phyloP scores from a whole-genome alignment of 2,888 invertebrate species.

The Diadromus collaris region DNA sequence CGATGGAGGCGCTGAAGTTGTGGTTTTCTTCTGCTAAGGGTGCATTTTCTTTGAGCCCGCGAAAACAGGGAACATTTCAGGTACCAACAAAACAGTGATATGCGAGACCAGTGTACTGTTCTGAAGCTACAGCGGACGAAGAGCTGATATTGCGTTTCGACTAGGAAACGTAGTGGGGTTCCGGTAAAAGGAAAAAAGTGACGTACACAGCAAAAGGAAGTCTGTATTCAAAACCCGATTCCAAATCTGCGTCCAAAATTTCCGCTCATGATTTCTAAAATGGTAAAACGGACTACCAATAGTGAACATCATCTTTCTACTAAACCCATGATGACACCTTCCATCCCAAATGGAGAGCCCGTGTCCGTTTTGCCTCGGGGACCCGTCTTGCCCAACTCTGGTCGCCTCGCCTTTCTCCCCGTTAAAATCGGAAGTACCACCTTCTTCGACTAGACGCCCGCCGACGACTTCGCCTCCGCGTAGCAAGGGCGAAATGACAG shows the following conservation, averaged over 20 bases:
- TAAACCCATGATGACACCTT: no score
- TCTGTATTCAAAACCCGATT: no score
- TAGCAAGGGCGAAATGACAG: not conserved
- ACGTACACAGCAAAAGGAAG: no score
- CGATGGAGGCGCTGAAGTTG: not conserved
- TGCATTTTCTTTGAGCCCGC: not conserved
- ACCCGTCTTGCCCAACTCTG: no score
- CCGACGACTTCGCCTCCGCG: not conserved
- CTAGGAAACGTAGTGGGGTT: constrained; percentile 17
- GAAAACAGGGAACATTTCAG: constrained; percentile 17
- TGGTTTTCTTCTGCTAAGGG: not conserved
- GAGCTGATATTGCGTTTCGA: not conserved
- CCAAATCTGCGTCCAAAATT: no score
- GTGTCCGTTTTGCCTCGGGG: no score
- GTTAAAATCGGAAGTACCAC: not conserved
- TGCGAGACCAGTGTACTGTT: constrained; percentile 29
- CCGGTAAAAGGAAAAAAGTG: no score
- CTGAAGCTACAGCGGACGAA: constrained; percentile 2
- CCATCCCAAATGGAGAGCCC: no score
- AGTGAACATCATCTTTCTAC: no score
- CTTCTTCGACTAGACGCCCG: not conserved
- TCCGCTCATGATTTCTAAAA: no score
- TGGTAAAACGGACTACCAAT: no score
- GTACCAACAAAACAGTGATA: constrained; percentile 43
- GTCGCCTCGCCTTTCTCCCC: no score